A percentile compares a stretch with the other conserved stretches of the same genome.
phyloP scores from a whole-genome alignment of 2,113 vertebrate species.

The Myocastor coypus region DNA sequence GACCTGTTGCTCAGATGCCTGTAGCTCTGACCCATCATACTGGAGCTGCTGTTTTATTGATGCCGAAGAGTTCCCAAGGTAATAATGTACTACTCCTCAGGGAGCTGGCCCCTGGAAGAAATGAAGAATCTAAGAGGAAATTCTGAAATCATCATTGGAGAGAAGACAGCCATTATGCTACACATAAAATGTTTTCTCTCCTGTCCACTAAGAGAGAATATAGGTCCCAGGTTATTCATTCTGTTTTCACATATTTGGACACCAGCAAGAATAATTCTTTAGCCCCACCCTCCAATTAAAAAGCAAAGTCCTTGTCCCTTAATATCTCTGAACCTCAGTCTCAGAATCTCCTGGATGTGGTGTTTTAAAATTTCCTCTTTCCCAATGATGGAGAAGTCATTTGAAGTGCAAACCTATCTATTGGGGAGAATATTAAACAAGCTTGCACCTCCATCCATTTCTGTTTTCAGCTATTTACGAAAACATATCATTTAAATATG shows the following conservation, averaged over 20 bases:
- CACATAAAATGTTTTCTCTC: background rate
- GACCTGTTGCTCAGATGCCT: background rate
- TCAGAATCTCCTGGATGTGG: background rate
- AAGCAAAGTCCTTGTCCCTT: background rate
- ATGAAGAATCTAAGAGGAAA: background rate
- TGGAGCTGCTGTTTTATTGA: background rate
- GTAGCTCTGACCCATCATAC: background rate
- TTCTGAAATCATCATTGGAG: background rate
- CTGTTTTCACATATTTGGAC: background rate
- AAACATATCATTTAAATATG: conserved; percentile 66
- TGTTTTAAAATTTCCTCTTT: conserved; percentile 44
- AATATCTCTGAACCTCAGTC: background rate
- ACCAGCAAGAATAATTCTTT: background rate
- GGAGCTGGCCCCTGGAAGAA: background rate
- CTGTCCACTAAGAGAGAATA: background rate
- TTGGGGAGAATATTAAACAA: conserved; percentile 45
- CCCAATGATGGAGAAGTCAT: conserved; percentile 12
- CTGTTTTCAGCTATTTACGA: conserved; percentile 55
- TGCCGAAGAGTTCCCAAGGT: background rate
- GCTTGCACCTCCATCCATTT: conserved; percentile 25
- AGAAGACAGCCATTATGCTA: background rate
- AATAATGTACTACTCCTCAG: background rate
- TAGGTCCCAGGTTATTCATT: background rate
- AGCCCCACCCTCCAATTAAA: background rate
- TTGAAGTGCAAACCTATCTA: conserved; percentile 52